Percentiles rank a stretch among this genome's conserved stretches.
These are phyloP conservation scores for Xenopus tropicalis DNA, from an alignment of 2,113 vertebrate species.

Conservation along the genomic window DNA sequence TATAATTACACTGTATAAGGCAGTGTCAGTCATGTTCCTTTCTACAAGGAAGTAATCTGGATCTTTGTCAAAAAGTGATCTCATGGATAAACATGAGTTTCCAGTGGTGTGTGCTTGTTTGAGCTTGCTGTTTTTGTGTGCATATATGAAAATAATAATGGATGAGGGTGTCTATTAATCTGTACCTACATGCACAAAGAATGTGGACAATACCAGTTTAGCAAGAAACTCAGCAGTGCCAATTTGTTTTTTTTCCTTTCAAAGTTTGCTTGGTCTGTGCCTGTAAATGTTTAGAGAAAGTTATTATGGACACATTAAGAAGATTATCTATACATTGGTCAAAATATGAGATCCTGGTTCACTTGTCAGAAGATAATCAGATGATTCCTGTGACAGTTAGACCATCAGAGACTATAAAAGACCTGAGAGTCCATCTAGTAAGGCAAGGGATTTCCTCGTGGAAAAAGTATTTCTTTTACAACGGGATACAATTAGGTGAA, in stretches of 20 bases:
- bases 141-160: neutral
- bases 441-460: slow-evolving; percentile 67
- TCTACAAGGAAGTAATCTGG: no score
- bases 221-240: slow-evolving; percentile 22
- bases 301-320: slow-evolving; percentile 65
- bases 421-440: slow-evolving; percentile 66
- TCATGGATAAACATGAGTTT: no score
- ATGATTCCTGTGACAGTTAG: slow-evolving; percentile 66
- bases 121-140: no score
- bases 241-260: neutral
- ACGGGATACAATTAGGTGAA: slow-evolving; percentile 65
- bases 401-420: slow-evolving; percentile 68
- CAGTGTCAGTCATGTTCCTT: no score
- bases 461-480: slow-evolving; percentile 72
- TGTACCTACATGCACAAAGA: neutral
- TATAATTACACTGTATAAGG: no score
- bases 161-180: neutral
- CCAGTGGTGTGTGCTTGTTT: no score
- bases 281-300: slow-evolving; percentile 5
- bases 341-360: slow-evolving; percentile 71
- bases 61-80: no score
- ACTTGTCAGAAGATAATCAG: slow-evolving; percentile 66
- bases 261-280: neutral
- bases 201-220: slow-evolving; percentile 27
- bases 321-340: slow-evolving; percentile 66